Percentiles rank a stretch among this genome's conserved stretches.
Evolutionary conservation across 1,140 invertebrate species (phyloP).

Genomic region (Drosophila nasuta): DNA sequence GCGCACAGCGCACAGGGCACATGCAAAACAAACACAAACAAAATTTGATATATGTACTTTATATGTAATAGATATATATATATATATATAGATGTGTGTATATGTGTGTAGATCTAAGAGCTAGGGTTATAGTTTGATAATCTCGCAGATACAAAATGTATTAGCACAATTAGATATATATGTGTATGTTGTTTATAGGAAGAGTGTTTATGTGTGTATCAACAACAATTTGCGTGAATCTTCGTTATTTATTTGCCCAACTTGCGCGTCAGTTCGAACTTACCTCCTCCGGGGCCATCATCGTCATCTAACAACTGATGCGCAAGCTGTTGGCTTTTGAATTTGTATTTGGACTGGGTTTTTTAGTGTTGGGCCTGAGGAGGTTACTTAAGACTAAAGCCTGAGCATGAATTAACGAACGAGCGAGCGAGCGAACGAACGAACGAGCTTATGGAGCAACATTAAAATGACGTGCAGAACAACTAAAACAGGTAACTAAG

Average conservation of each 20-base stretch:
- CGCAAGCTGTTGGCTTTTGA: constrained; percentile 35
- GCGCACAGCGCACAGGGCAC: constrained; percentile 59
- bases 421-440: constrained; percentile 18
- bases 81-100: constrained; percentile 18
- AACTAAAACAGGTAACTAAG: constrained; percentile 52
- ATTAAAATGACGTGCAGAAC: constrained; percentile 73
- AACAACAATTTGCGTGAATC: constrained; percentile 73
- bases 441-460: constrained; percentile 69
- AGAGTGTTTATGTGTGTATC: constrained; percentile 63
- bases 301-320: constrained; percentile 29
- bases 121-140: constrained; percentile 73
- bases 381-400: constrained; percentile 44
- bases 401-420: constrained; percentile 59
- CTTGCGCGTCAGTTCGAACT: constrained; percentile 38
- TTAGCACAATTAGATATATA: constrained; percentile 75
- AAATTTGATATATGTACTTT: constrained; percentile 62
- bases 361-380: constrained; percentile 24
- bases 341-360: background rate
- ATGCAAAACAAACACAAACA: constrained; percentile 83
- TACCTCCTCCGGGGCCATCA: background rate
- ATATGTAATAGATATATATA: constrained; percentile 47
- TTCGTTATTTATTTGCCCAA: constrained; percentile 5
- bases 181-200: constrained; percentile 27
- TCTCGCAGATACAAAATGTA: constrained; percentile 66
- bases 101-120: constrained; percentile 51